Evolutionary conservation across 2,888 invertebrate genomes (phyloP), one percentile per base, ranked within the genome.

Genomic region (Odiellus spinosus): DNA sequence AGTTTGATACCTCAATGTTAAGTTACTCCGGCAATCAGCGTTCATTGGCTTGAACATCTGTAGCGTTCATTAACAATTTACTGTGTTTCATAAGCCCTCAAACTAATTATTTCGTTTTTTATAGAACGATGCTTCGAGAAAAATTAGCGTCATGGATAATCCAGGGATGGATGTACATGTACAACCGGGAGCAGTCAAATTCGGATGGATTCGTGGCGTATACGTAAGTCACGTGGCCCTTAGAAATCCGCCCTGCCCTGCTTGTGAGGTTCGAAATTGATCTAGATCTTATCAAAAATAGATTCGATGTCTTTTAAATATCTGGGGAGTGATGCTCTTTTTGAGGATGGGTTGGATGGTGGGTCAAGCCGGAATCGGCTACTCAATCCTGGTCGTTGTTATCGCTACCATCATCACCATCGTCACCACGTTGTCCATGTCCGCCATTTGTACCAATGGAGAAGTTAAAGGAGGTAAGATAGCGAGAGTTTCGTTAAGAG

Each of bases 251-350:
- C 11, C 34, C n/a, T 34, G 1, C 34, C n/a, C n/a, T n/a, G 34
- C n/a, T 34, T 34, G 34, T 12, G 34, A 1, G n/a, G n/a, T 34
- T 1, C 11, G 34, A n/a, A 2, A n/a, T n/a, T 34, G 34, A 34
- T 34, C n/a, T 34, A 34, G n/a, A 12, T 34, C n/a, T n/a, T n/a
- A n/a, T n/a, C n/a, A n/a, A n/a, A n/a, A n/a, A n/a, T 71, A 93
- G 65, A 77, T 93, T 72, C 71, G 95, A 71, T 95, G 95, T 64
- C 76, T 96, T 39, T 78, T 96, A 61, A 96, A 96, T 69, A 96
- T 96, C 62, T 96, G 91, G 84, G 96, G 96, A 45, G 96, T 96
- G 57, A 98, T 98, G 93, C 76, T 98, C 53, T 98, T 98, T 69
- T 75, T 96, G 57, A 80, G 95, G 46, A 74, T 98, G 62, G 86